Evolutionary conservation across 2,888 invertebrate species (phyloP), one percentile per base, ranked within the genome.

Genomic region (Corythucha ciliata): DNA sequence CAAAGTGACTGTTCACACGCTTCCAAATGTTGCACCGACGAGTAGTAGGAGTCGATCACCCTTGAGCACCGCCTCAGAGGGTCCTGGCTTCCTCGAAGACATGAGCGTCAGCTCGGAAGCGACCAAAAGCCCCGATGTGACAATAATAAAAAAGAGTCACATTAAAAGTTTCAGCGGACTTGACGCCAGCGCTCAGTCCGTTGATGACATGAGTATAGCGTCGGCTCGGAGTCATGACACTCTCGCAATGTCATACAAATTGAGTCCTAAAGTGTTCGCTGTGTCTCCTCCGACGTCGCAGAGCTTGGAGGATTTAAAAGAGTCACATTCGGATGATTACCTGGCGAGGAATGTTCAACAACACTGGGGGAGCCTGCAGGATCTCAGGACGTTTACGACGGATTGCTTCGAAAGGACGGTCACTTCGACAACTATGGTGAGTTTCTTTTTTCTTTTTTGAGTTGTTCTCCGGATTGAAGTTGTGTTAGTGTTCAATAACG

Each of bases 221-320:
- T 78, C 77, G 33, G 72, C 75, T 2, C 70, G 75, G 59, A 78
- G 77, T 60, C 72, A 74, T 53, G 78, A 78, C 53, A 62, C 66
- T 1, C 12, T 44, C 29, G 55, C 64, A 21, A 57, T 63, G 33
- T 65, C 67, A 44, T 72, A 75, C 57, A 79, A 79, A 63, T 67
- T 80, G 14, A 80, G 80, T 62, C 79, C 80, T 0, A 81, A 81
- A 69, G 79, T 79, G 25, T 80, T 78, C 63, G 72, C 72, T n/a
- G 61, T 72, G 4, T 66, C 74, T 0, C 58, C 58, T 20, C 54
- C 55, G 3, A 58, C 57, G 16, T 62, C 64, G 7, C 70, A 70
- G 55, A 71, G 70, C 54, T 61, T 70, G 53, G 70, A 70, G 56
- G 67, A 70, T 55, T 55, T 70, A 8, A 70, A 69, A 55, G 62